Evolutionary conservation across 2,797 vertebrate species (phyloP).

Genomic region (Acanthopagrus latus): DNA sequence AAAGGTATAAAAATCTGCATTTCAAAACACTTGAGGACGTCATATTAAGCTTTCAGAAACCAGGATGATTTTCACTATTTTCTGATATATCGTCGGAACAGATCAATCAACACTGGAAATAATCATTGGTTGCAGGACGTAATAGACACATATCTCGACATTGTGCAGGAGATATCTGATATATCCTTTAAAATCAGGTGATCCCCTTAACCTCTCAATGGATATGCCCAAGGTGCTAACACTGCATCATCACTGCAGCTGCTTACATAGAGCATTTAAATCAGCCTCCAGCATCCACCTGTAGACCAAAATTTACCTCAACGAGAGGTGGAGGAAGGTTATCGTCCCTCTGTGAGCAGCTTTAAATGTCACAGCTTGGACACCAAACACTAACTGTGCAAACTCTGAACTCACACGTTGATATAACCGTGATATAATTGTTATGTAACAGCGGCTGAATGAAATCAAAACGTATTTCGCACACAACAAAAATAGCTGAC

Average conservation of each 20-base stretch:
- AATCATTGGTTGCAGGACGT: too few species aligned
- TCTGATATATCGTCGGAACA: too few species aligned
- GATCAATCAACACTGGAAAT: too few species aligned
- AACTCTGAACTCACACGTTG: conserved; percentile 1
- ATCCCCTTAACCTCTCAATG: conserved; percentile 9
- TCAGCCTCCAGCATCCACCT: conserved; percentile 26
- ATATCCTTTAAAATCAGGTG: not conserved
- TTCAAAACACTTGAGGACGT: too few species aligned
- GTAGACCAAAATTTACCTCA: not conserved
- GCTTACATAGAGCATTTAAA: conserved; percentile 24
- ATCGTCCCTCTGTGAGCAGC: conserved; percentile 1
- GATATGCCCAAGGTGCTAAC: conserved; percentile 5
- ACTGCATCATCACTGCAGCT: conserved; percentile 15
- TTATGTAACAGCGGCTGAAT: conserved; percentile 2
- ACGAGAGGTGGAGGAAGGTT: not conserved
- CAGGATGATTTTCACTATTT: too few species aligned
- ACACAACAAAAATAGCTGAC: conserved; percentile 43
- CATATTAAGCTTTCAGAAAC: too few species aligned
- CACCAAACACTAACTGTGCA: conserved; percentile 8
- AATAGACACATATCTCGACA: too few species aligned
- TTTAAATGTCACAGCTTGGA: conserved; percentile 27
- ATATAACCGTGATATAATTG: not conserved
- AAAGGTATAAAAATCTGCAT: too few species aligned
- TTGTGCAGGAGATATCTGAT: not conserved
- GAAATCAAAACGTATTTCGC: conserved; percentile 28